These are phyloP conservation scores for Neomorphus geoffroyi DNA, from an alignment of 2,797 vertebrate genomes.

Conservation along the genomic window DNA sequence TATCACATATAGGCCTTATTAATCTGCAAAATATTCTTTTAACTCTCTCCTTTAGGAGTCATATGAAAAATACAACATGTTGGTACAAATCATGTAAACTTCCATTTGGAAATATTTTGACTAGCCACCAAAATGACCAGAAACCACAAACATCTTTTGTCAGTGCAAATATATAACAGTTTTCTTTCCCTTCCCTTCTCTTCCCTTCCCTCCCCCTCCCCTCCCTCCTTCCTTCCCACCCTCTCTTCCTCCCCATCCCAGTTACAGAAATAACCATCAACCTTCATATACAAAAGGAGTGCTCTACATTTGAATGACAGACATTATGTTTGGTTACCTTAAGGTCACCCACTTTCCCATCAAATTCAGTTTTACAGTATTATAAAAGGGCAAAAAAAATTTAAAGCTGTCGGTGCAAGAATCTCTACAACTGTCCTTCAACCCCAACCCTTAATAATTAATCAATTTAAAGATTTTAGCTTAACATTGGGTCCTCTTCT, in stretches of 20 bases:
- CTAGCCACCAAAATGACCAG: slow-evolving; percentile 72
- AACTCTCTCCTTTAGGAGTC: slow-evolving; percentile 69
- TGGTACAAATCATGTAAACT: slow-evolving; percentile 76
- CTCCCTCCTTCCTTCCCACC: background rate
- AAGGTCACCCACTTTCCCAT: slow-evolving; percentile 59
- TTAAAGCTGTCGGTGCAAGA: slow-evolving; percentile 76
- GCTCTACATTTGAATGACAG: slow-evolving; percentile 72
- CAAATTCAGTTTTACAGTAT: slow-evolving; percentile 72
- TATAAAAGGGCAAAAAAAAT: slow-evolving; percentile 65
- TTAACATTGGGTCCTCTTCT: slow-evolving; percentile 41
- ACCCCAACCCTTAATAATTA: slow-evolving; percentile 59
- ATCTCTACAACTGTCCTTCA: slow-evolving; percentile 65
- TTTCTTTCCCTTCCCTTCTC: slow-evolving; percentile 50
- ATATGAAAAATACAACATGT: slow-evolving; percentile 77
- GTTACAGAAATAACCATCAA: slow-evolving; percentile 72
- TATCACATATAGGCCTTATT: slow-evolving; percentile 43
- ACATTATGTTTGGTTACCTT: slow-evolving; percentile 69
- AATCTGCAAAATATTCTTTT: slow-evolving; percentile 74
- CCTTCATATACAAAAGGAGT: slow-evolving; percentile 76
- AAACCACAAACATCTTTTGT: slow-evolving; percentile 72
- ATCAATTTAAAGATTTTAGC: slow-evolving; percentile 45
- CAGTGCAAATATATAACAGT: slow-evolving; percentile 81
- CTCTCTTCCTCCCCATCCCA: background rate
- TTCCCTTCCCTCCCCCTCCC: background rate
- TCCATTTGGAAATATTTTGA: slow-evolving; percentile 74